phyloP scores from a whole-genome alignment of 2,113 vertebrate genomes.

The Sisor rabdophorus region DNA sequence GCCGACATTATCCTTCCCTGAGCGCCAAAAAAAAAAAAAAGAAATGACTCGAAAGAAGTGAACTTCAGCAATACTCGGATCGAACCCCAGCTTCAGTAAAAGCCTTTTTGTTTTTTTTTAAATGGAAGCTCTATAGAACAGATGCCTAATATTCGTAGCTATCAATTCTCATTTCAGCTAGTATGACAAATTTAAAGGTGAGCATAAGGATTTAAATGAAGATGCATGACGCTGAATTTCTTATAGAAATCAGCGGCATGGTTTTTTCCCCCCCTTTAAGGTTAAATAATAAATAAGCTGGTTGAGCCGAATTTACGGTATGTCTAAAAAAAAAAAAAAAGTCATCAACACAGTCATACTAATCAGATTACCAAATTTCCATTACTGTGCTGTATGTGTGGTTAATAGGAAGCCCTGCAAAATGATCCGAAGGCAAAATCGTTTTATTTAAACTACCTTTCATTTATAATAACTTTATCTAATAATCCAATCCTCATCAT shows the following conservation, averaged over 20 bases:
- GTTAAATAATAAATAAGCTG: no score
- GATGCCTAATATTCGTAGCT: conserved; percentile 17
- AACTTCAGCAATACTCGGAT: conserved; percentile 24
- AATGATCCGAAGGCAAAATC: neutral
- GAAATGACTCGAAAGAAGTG: conserved; percentile 8
- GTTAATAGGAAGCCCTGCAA: neutral
- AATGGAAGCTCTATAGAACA: neutral
- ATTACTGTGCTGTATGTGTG: no score
- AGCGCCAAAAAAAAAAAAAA: neutral
- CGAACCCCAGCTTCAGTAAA: conserved; percentile 15
- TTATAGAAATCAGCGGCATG: conserved; percentile 15
- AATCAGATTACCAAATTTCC: neutral
- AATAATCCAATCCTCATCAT: no score
- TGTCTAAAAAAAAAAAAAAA: neutral
- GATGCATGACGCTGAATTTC: conserved; percentile 46
- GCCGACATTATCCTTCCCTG: neutral
- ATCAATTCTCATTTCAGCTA: conserved; percentile 42
- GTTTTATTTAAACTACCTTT: neutral
- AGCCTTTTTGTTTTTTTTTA: conserved; percentile 22
- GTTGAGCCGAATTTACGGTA: neutral
- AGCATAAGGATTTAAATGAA: conserved; percentile 41
- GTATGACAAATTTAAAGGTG: conserved; percentile 52
- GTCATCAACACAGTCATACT: neutral
- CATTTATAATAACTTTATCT: neutral
- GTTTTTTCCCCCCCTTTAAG: conserved; percentile 14